A percentile compares a stretch with the other conserved stretches of the same genome.
phyloP scores from a whole-genome alignment of 2,113 vertebrate species.

The human (Homo sapiens) region DNA sequence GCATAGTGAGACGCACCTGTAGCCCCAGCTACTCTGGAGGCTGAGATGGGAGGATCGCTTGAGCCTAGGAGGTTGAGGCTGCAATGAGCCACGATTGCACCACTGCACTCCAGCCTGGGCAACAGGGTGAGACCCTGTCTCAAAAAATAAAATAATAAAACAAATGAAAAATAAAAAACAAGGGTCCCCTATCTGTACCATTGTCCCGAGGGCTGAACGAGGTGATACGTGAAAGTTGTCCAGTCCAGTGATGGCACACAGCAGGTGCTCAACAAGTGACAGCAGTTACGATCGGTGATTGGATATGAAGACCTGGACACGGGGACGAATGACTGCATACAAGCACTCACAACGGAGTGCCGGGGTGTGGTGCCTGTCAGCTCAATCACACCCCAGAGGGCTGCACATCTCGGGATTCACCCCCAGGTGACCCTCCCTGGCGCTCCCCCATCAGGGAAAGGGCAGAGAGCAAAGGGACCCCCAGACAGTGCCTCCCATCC shows the following conservation, averaged over 20 bases:
- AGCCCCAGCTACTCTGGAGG: too few species aligned
- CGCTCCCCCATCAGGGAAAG: background rate
- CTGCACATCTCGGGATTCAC: too few species aligned
- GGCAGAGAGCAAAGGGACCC: background rate
- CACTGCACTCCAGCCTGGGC: too few species aligned
- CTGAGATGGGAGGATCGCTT: too few species aligned
- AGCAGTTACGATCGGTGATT: background rate
- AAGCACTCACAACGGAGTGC: background rate
- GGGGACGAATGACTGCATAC: background rate
- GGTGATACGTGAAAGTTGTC: background rate
- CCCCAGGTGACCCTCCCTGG: background rate
- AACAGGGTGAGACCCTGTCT: too few species aligned
- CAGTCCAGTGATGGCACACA: background rate
- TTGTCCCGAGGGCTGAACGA: background rate
- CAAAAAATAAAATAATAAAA: too few species aligned
- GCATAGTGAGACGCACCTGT: too few species aligned
- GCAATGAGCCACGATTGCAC: too few species aligned
- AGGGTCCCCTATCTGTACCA: background rate
- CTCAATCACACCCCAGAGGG: background rate
- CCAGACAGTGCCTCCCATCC: rapidly evolving
- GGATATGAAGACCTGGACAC: background rate
- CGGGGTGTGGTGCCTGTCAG: background rate
- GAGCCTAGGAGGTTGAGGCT: too few species aligned
- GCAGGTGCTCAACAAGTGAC: background rate
- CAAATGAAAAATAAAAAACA: background rate